Conservation (phyloP, 92 coral and sea anemone genomes). For the Paragorgia papillata region DNA sequence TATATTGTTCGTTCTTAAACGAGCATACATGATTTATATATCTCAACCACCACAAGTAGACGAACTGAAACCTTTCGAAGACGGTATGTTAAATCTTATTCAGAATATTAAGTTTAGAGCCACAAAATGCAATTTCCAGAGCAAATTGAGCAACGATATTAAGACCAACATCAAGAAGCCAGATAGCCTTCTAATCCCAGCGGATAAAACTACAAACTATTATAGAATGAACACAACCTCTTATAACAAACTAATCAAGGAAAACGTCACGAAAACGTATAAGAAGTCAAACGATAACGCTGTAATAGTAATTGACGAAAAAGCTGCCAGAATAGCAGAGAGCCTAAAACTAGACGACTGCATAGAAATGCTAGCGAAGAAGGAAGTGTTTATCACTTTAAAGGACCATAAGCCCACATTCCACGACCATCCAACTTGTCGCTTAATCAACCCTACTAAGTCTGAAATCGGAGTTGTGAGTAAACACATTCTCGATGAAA, state of each 20-base stretch:
- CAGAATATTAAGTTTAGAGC: slow-evolving; percentile 53
- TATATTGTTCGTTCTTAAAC: too few species aligned
- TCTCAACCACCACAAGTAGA: neutral
- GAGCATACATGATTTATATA: too few species aligned
- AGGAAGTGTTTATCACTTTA: neutral
- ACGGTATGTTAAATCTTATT: slow-evolving; percentile 18
- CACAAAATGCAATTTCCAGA: slow-evolving; percentile 50
- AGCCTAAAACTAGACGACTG: slow-evolving; percentile 33
- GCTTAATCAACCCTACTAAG: slow-evolving; percentile 51
- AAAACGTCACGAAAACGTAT: slow-evolving; percentile 26
- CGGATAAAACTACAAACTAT: slow-evolving; percentile 60
- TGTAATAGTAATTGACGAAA: slow-evolving; percentile 27
- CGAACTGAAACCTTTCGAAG: neutral
- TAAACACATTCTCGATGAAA: slow-evolving; percentile 44
- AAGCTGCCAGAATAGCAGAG: slow-evolving; percentile 15
- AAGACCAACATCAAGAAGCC: slow-evolving; percentile 44
- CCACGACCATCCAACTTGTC: slow-evolving; percentile 45
- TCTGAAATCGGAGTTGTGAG: slow-evolving; percentile 45
- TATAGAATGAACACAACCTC: slow-evolving; percentile 41
- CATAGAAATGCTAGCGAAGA: slow-evolving; percentile 42
- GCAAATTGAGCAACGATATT: slow-evolving; percentile 42
- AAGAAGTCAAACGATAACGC: slow-evolving; percentile 35
- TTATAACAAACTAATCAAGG: slow-evolving; percentile 26
- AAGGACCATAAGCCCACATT: slow-evolving; percentile 51
- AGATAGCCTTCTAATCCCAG: slow-evolving; percentile 49